A percentile compares a stretch with the other conserved stretches of the same genome.
Conservation (phyloP, 2,888 invertebrate species). For the Eristalinus sepulchralis region DNA sequence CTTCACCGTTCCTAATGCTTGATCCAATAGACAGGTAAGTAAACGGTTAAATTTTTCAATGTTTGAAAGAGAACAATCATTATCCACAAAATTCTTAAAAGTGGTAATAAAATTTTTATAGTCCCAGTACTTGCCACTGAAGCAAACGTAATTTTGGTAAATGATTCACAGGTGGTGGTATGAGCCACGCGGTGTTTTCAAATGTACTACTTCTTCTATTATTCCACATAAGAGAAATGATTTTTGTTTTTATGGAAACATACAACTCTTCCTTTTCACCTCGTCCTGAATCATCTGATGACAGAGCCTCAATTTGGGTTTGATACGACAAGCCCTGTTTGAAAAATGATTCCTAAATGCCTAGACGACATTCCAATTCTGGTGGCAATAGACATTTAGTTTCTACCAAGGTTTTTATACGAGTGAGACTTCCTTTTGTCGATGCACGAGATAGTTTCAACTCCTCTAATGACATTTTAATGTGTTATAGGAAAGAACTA, state of each 20-base stretch:
- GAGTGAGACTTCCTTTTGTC: not conserved
- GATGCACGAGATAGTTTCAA: not conserved
- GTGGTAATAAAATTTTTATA: not conserved
- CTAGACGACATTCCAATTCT: not conserved
- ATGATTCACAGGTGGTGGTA: not conserved
- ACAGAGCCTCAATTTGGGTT: not conserved
- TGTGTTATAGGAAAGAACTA: no score
- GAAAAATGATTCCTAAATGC: not conserved
- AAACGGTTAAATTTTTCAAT: no score
- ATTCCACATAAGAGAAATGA: no score
- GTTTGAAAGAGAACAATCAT: no score
- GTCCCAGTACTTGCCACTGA: not conserved
- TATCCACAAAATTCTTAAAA: not conserved
- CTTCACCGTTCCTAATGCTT: no score
- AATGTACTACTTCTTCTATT: no score
- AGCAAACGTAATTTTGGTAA: constrained; percentile 5
- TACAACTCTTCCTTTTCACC: not conserved
- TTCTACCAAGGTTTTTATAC: not conserved
- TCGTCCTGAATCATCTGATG: not conserved
- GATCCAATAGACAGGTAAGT: no score
- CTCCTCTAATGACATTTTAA: no score
- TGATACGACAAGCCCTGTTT: not conserved
- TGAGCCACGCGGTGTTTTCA: no score
- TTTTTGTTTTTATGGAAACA: no score
- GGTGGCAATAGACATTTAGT: not conserved